A percentile compares a stretch with the other conserved stretches of the same genome.
Conservation (phyloP, 2,888 invertebrate species). For the Andricus quercusramuli region DNA sequence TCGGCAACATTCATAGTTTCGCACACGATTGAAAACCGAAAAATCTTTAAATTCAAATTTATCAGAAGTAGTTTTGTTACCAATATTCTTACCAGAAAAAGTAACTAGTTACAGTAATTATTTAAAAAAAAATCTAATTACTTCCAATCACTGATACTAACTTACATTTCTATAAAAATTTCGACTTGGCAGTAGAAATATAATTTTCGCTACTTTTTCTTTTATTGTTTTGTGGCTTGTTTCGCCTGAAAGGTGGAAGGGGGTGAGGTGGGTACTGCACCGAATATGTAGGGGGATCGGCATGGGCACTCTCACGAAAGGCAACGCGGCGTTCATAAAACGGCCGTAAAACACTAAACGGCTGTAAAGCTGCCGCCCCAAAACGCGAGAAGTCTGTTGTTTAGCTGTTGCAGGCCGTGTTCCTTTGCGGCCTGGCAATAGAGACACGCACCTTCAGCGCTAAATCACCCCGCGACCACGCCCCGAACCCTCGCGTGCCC, state of each 20-base stretch:
- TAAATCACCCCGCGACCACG: constrained; percentile 75
- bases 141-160: too few species aligned
- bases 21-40: too few species aligned
- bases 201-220: background rate
- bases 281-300: constrained; percentile 25
- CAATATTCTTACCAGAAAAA: too few species aligned
- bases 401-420: constrained; percentile 61
- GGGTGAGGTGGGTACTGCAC: constrained; percentile 21
- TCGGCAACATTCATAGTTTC: too few species aligned
- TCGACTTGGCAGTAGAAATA: background rate
- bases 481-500: constrained; percentile 61
- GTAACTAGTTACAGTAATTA: too few species aligned
- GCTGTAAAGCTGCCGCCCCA: constrained; percentile 78
- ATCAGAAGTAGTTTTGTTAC: too few species aligned
- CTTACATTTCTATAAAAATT: too few species aligned
- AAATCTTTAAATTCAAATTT: too few species aligned
- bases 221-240: background rate
- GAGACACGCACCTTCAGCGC: constrained; percentile 75
- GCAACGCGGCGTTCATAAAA: constrained; percentile 76
- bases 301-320: constrained; percentile 56
- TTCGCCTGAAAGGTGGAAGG: background rate
- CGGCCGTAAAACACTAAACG: constrained; percentile 78
- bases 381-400: constrained; percentile 69
- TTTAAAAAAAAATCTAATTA: too few species aligned
- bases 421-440: constrained; percentile 66